Evolutionary conservation across 2,888 invertebrate genomes (phyloP).

Genomic region (Adineta ricciae): DNA sequence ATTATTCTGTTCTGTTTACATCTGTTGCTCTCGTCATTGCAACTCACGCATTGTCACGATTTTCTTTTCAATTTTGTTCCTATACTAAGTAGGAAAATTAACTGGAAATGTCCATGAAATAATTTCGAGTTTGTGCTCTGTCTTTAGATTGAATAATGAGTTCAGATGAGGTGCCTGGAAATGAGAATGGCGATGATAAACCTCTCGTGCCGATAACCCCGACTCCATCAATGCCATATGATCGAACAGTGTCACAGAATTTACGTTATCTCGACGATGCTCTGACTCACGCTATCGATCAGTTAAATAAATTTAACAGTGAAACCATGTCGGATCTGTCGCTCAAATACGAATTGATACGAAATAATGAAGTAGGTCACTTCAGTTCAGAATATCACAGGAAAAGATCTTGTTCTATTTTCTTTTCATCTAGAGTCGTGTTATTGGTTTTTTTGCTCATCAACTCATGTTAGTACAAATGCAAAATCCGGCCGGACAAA

Average conservation of each 20-base stretch:
- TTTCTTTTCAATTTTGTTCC: neutral
- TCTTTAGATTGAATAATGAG: neutral
- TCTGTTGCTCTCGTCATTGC: neutral
- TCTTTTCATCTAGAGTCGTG: neutral
- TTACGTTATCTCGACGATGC: neutral
- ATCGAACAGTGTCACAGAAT: neutral
- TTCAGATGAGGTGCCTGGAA: neutral
- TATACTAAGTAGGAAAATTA: neutral
- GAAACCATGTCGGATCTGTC: neutral
- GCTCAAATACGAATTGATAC: neutral
- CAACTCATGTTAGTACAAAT: neutral
- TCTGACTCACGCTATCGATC: neutral
- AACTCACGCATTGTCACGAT: neutral
- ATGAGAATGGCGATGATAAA: neutral
- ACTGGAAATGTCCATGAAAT: too few relatives aligned
- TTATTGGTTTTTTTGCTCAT: slow-evolving; percentile 9
- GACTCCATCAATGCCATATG: neutral
- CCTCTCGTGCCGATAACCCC: neutral
- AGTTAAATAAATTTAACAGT: neutral
- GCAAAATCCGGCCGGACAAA: neutral
- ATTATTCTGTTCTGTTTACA: slow-evolving; percentile 9
- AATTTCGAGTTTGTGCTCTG: neutral
- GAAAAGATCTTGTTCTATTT: too few relatives aligned
- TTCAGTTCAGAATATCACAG: too few relatives aligned
- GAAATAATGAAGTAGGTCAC: slow-evolving; percentile 15